A percentile compares a stretch with the other conserved stretches of the same genome.
phyloP scores from a whole-genome alignment of 2,888 invertebrate genomes.

The Parochlus steinenii region DNA sequence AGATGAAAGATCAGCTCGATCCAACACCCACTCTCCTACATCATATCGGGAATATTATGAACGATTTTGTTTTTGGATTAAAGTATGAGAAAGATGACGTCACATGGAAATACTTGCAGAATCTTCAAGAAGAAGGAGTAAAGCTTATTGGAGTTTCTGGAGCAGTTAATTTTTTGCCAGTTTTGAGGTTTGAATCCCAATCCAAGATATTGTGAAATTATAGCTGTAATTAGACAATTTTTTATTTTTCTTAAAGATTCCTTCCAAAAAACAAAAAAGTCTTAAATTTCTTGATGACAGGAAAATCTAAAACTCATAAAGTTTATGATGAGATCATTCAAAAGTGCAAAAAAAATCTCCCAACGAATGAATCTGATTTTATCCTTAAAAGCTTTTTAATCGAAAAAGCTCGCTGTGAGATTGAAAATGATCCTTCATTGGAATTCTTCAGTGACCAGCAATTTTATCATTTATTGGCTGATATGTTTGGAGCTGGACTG shows the following conservation, averaged over 20 bases:
- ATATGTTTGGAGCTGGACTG: conserved; percentile 71
- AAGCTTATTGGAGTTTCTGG: conserved; percentile 70
- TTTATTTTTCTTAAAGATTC: conserved; percentile 17
- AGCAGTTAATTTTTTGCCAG: conserved; percentile 69
- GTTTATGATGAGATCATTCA: conserved; percentile 51
- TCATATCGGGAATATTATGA: conserved; percentile 59
- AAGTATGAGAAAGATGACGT: conserved; percentile 49
- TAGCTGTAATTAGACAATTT: no score
- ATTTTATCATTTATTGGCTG: conserved; percentile 56
- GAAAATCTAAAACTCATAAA: conserved; percentile 53
- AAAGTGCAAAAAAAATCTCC: conserved; percentile 19
- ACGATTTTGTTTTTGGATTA: conserved; percentile 60
- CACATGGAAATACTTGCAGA: conserved; percentile 60
- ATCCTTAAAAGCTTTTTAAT: conserved; percentile 48
- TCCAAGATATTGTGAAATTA: conserved; percentile 4
- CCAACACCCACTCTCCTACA: conserved; percentile 32
- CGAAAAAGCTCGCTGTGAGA: conserved; percentile 38
- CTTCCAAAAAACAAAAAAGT: conserved; percentile 41
- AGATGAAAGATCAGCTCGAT: conserved; percentile 26
- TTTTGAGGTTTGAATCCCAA: conserved; percentile 42
- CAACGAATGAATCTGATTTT: conserved; percentile 26
- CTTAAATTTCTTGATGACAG: conserved; percentile 47
- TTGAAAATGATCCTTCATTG: conserved; percentile 29
- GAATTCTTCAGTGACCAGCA: conserved; percentile 46
- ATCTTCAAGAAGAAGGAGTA: conserved; percentile 68